Percentiles rank a stretch among this genome's conserved stretches.
phyloP scores from a whole-genome alignment of 2,113 vertebrate species.

The Oceanodroma tethys region DNA sequence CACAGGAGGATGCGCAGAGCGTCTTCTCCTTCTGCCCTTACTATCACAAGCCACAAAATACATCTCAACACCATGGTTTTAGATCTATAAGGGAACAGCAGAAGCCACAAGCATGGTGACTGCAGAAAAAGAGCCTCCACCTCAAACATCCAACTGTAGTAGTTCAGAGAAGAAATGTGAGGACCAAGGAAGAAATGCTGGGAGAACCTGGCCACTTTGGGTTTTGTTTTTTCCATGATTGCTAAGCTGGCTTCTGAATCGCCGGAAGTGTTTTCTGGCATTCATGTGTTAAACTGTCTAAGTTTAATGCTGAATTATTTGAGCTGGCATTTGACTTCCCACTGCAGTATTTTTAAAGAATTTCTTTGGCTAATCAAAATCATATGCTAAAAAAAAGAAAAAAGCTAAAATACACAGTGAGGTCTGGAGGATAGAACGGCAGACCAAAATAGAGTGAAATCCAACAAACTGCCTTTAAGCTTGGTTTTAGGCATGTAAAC shows the following conservation, averaged over 20 bases:
- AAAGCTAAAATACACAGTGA: background rate
- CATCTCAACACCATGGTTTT: background rate
- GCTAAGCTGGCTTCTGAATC: background rate
- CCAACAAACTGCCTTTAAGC: background rate
- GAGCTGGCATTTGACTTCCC: background rate
- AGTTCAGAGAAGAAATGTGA: background rate
- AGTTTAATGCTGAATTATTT: background rate
- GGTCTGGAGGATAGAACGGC: background rate
- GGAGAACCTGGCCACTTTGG: background rate
- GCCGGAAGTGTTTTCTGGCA: background rate
- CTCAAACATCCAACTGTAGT: background rate
- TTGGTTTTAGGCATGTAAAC: background rate
- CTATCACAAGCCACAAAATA: background rate
- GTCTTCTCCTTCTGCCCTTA: background rate
- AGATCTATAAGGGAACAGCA: background rate
- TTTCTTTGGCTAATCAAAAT: background rate
- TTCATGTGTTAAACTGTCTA: background rate
- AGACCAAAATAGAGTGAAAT: background rate
- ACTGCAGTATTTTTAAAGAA: background rate
- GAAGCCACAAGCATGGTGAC: background rate
- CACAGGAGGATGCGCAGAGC: background rate
- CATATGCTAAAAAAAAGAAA: background rate
- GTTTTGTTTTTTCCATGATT: background rate
- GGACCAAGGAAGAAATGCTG: background rate
- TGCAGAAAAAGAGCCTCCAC: background rate